These are phyloP conservation scores for Cryptosula pallasiana DNA, from an alignment of 2,888 invertebrate genomes.

Conservation along the genomic window DNA sequence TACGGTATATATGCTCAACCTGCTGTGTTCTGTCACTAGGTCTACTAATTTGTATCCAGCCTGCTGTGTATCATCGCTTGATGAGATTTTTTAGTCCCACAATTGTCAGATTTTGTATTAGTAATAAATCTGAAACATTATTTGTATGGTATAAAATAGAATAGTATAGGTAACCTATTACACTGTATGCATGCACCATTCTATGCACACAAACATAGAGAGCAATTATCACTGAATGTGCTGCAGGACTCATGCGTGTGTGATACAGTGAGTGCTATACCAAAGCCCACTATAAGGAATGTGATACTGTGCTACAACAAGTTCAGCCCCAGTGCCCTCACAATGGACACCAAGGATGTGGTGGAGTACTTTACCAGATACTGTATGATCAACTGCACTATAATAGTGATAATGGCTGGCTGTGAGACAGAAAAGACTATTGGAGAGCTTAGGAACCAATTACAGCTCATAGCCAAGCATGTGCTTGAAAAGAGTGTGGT, in stretches of 20 bases:
- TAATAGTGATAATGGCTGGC: conserved; percentile 1
- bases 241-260: conserved; percentile 6
- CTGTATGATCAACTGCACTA: conserved; percentile 20
- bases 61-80: no score
- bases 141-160: no score
- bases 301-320: conserved; percentile 13
- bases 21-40: no score
- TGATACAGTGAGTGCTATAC: conserved; percentile 12
- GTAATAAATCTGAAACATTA: no score
- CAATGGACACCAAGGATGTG: conserved; percentile 10
- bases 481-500: conserved; percentile 8
- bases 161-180: no score
- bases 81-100: no score
- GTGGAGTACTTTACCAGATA: background rate
- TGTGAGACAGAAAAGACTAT: background rate
- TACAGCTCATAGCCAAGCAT: conserved; percentile 4
- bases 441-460: background rate
- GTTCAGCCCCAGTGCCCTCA: conserved; percentile 5
- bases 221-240: no score
- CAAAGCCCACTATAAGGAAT: conserved; percentile 20
- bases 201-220: no score
- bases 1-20: no score
- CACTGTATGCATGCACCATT: no score
- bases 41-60: no score
- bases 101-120: no score